These are phyloP conservation scores for Whitmania pigra DNA, from an alignment of 1,140 invertebrate genomes.

Conservation along the genomic window DNA sequence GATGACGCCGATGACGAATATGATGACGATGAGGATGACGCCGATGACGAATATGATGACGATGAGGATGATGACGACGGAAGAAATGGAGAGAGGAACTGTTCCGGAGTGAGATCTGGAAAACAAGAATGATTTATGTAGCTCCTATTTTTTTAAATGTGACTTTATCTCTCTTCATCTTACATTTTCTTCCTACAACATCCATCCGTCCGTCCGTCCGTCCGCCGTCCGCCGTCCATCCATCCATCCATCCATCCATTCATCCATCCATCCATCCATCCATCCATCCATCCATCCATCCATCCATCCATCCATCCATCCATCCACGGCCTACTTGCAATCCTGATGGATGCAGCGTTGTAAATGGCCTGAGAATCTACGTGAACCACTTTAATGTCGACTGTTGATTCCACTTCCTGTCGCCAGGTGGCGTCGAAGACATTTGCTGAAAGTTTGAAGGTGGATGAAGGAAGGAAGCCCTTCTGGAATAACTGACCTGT, in stretches of 20 bases:
- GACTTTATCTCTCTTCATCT: too few relatives aligned
- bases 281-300: too few relatives aligned
- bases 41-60: not conserved
- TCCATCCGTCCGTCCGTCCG: too few relatives aligned
- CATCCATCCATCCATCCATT: too few relatives aligned
- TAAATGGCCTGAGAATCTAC: conserved; percentile 86
- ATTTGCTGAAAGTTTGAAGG: conserved; percentile 71
- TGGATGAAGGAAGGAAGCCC: conserved; percentile 71
- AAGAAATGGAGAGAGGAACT: not conserved
- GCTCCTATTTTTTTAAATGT: too few relatives aligned
- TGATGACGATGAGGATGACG: not conserved
- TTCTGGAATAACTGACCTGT: conserved; percentile 90
- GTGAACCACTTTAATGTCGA: conserved; percentile 78
- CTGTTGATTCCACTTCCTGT: conserved; percentile 70
- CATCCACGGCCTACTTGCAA: conserved; percentile 50
- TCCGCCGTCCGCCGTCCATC: too few relatives aligned
- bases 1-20: not conserved
- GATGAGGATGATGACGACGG: not conserved
- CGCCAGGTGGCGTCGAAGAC: conserved; percentile 80
- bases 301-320: too few relatives aligned
- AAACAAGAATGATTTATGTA: not conserved
- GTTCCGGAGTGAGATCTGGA: not conserved
- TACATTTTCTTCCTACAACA: too few relatives aligned
- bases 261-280: too few relatives aligned
- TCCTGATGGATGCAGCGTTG: conserved; percentile 82